Base-by-base conservation (phyloP, 2,113 vertebrate species). In the Festucalex cinctus region DNA sequence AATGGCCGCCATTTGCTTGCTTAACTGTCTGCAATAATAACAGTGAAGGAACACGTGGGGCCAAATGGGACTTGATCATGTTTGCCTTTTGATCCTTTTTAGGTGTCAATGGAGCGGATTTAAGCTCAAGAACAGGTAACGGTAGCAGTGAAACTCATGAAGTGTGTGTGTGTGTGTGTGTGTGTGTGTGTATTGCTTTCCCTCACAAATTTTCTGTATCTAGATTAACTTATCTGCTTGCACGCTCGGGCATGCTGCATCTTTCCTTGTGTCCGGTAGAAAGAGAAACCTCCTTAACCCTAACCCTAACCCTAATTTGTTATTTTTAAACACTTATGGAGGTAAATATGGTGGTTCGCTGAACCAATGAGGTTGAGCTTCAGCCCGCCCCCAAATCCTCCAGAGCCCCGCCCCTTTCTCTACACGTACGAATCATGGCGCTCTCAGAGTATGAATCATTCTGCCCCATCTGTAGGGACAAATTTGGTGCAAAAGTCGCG, bases 101-200 rank as follows among this genome's bases (percentile, higher is more conserved):
- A 89, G 87, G 87, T 83, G 68, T 82, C 83, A 37, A 71, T 60
- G 71, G 75, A 20, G 85, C 84, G 68, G 81, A 89, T 75, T 73
- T 89, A 74, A 81, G 5, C 74, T 66, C 68, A 0, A 46, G 24
- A 59, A 75, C 68, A 89, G 87, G 87, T 89, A 89, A 89, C 32
- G 0, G 17, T 43, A 26, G n/a, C 58, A 77, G 35, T 44, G 17
- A 48, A 59, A 19, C 49, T 1, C 6, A 49, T 9, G 39, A 49
- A 54, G 16, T 62, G 48, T 37, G 3, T 65, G 10, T 53, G 39
- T 20, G 28, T 24, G 1, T 68, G n/a, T n/a, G n/a, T n/a, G 16
- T 62, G 48, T 37, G 3, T 65, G 10, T 53, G 39, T 20, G 28
- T 24, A 1, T 51, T 64, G 19, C 54, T 49, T 68, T 41, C 5